Base-by-base conservation (phyloP, 2,113 vertebrate species). In the Pseudorhombus dupliciocellatus region DNA sequence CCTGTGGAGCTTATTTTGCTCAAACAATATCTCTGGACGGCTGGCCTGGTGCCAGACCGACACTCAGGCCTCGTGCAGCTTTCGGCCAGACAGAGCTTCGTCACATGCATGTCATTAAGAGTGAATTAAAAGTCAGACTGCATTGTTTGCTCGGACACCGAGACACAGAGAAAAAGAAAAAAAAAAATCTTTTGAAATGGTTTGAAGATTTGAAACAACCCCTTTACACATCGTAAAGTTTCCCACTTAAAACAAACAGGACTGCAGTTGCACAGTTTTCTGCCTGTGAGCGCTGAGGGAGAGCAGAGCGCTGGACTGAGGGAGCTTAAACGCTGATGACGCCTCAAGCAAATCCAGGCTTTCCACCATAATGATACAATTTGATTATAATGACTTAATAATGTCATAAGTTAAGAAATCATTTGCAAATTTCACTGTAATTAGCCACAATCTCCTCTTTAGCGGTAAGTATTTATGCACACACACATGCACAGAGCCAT, bases 331-430 rank as follows among this genome's bases (percentile, higher is more conserved):
- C 7, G 4, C 57, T 65, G 63, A 69, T 66, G 51, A 66, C 60
- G 70, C 75, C 67, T 44, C 37, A 81, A 77, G 83, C 76, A 46
- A 54, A 61, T 82, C 22, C 48, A 52, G 61, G 46, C 65, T 63
- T 54, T 70, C 61, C 62, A 74, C 54, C 67, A 66, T 68, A 67
- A 57, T 73, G 53, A 86, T 46, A 69, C 51, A 30, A 62, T 86
- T 55, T 75, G 30, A 82, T 85, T 75, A 65, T 51, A 75, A 77
- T 73, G 78, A 71, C 81, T 80, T 56, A 69, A 82, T 79, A 70
- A 83, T 57, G 51, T 57, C 69, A 69, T 64, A 70, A 75, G 26
- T 75, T 70, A 63, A 71, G 24, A 68, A 66, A 71, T 85, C 57
- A 70, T 66, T 30, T 48, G 73, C 31, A 25, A 59, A 72, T 80